These are phyloP conservation scores for Cybosia mesomella DNA, from an alignment of 2,888 invertebrate species.

Conservation along the genomic window DNA sequence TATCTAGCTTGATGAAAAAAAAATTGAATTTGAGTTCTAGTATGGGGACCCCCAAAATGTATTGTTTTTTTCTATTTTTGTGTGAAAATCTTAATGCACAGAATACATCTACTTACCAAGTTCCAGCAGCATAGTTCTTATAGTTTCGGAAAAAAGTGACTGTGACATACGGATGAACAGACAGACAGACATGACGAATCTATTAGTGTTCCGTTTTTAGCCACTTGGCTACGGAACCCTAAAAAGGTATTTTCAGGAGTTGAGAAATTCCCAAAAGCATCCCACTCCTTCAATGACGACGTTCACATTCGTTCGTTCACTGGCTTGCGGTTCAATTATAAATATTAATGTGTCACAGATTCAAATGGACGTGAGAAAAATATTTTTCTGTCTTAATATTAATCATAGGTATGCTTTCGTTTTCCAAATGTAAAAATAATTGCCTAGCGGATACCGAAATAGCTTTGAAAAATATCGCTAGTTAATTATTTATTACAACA, in stretches of 20 bases:
- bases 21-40: no score
- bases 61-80: no score
- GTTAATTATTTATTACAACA: constrained; percentile 27
- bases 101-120: no score
- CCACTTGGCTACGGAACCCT: no score
- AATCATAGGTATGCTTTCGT: not conserved
- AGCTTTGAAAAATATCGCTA: constrained; percentile 34
- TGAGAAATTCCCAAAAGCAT: not conserved
- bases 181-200: no score
- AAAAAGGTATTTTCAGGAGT: not conserved
- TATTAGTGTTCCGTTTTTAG: no score
- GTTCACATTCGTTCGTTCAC: not conserved
- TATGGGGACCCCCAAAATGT: no score
- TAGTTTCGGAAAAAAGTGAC: no score
- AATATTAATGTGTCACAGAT: not conserved
- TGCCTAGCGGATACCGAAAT: constrained; percentile 22
- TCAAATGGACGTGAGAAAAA: not conserved
- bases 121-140: no score
- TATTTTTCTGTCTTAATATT: constrained; percentile 7
- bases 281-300: not conserved
- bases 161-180: no score
- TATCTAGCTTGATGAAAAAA: no score
- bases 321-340: not conserved
- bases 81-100: no score
- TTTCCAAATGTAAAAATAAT: constrained; percentile 24